A percentile compares a stretch with the other conserved stretches of the same genome.
Conservation (phyloP, 1,140 invertebrate species). For the Macrobrachium rosenbergii region DNA sequence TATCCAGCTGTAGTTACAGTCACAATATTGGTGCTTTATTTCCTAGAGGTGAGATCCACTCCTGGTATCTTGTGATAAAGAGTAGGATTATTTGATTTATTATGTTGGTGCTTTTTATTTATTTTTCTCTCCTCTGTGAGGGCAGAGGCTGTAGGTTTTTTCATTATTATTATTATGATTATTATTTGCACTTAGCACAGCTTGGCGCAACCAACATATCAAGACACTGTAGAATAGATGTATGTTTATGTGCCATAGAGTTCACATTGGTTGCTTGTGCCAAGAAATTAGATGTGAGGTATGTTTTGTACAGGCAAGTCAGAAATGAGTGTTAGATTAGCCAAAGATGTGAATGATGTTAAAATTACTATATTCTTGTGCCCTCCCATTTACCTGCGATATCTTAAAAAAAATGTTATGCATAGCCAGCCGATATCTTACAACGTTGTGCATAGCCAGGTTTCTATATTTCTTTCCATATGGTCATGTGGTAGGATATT, state of each 20-base stretch:
- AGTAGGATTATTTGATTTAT: conserved; percentile 17
- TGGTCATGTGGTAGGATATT: conserved; percentile 28
- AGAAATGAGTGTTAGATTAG: conserved; percentile 56
- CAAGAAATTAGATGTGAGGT: conserved; percentile 50
- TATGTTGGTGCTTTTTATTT: conserved; percentile 42
- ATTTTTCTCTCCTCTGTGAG: conserved; percentile 10
- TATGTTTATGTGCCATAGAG: conserved; percentile 57
- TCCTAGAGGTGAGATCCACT: conserved; percentile 33
- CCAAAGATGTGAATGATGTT: conserved; percentile 59
- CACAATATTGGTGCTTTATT: conserved; percentile 55
- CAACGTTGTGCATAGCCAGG: conserved; percentile 4
- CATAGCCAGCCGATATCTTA: conserved; percentile 3
- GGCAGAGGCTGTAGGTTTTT: neutral
- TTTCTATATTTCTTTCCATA: conserved; percentile 22
- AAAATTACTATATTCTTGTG: conserved; percentile 52
- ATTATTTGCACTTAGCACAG: conserved; percentile 38
- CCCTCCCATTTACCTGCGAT: conserved; percentile 51
- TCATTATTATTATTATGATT: neutral
- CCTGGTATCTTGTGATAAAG: conserved; percentile 26
- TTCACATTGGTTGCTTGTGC: conserved; percentile 63
- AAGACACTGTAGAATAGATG: conserved; percentile 52
- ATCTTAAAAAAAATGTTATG: conserved; percentile 1
- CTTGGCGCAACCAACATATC: conserved; percentile 64
- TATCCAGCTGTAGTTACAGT: conserved; percentile 12
- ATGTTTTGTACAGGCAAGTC: conserved; percentile 56